phyloP scores from a whole-genome alignment of 2,797 vertebrate species.

The Hydrophis major region DNA sequence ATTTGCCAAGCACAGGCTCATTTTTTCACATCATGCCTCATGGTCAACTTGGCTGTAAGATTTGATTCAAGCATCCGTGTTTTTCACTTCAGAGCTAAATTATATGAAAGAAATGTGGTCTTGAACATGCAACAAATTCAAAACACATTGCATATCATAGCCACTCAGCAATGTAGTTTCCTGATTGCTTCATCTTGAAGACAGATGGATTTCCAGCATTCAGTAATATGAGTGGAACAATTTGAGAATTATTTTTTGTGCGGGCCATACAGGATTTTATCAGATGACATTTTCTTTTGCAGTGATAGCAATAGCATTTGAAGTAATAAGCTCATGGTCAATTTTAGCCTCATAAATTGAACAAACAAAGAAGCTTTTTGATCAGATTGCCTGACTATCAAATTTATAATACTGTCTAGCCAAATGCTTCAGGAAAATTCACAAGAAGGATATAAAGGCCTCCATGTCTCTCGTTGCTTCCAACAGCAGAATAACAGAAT shows the following conservation, averaged over 20 bases:
- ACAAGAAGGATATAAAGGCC: not conserved
- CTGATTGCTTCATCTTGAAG: not conserved
- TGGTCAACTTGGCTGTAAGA: not conserved
- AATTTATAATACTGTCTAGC: not conserved
- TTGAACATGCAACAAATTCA: not conserved
- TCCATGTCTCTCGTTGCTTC: not conserved
- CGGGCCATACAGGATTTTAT: not conserved
- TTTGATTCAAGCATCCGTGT: not conserved
- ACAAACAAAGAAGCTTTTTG: not conserved
- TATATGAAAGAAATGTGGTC: not conserved
- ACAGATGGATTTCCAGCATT: not conserved
- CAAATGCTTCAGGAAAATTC: not conserved
- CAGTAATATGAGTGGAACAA: not conserved
- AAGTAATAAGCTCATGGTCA: not conserved
- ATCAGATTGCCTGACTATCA: not conserved
- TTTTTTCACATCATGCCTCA: not conserved
- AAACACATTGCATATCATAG: not conserved
- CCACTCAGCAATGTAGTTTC: not conserved
- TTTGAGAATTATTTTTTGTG: not conserved
- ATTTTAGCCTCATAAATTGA: not conserved
- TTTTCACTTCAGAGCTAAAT: not conserved
- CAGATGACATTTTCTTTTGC: not conserved
- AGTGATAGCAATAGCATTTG: not conserved
- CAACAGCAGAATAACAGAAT: not conserved
- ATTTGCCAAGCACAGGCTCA: not conserved